phyloP scores from a whole-genome alignment of 2,888 invertebrate genomes.

The Leptopilina syphax region DNA sequence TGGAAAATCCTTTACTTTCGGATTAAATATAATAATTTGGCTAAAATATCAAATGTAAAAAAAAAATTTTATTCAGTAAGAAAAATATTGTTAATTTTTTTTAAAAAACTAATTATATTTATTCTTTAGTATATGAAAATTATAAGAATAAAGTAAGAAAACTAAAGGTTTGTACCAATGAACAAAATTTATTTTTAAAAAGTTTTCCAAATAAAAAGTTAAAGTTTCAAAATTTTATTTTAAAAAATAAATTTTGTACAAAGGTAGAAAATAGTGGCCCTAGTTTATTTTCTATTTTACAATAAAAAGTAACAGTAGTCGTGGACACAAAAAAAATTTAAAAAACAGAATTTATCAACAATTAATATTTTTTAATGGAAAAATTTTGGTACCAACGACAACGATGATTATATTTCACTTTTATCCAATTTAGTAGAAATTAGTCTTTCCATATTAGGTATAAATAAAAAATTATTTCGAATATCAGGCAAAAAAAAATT shows the following conservation, averaged over 20 bases:
- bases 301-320: constrained; percentile 23
- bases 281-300: not conserved
- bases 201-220: not conserved
- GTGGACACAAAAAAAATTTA: not conserved
- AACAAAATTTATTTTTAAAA: constrained; percentile 18
- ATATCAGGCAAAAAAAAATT: no score
- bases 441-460: no score
- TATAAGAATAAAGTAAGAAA: not conserved
- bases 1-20: constrained; percentile 32
- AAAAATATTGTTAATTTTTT: not conserved
- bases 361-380: no score
- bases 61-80: no score
- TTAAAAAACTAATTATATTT: no score
- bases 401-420: not conserved
- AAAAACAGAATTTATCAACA: not conserved
- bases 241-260: not conserved
- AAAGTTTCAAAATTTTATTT: not conserved
- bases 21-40: constrained; percentile 15
- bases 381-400: not conserved
- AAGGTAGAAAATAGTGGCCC: not conserved
- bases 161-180: not conserved
- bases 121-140: no score
- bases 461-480: not conserved
- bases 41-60: not conserved
- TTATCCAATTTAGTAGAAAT: no score